Conservation (phyloP, 2,113 vertebrate genomes). For the Megaleporinus macrocephalus region DNA sequence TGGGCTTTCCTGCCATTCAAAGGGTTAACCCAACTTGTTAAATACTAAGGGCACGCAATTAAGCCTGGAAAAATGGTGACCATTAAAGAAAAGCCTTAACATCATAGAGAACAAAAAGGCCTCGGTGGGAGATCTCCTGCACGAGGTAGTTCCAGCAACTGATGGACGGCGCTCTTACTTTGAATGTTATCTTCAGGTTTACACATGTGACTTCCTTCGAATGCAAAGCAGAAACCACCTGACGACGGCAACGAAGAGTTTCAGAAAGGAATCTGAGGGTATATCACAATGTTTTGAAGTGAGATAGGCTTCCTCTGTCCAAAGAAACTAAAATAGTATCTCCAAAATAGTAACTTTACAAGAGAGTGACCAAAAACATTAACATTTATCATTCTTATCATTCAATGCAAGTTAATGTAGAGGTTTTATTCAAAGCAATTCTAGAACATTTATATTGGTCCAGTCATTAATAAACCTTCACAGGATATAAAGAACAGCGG, state of each 20-base stretch:
- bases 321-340: too few species aligned
- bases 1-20: neutral
- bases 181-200: conserved; percentile 48
- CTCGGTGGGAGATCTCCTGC: conserved; percentile 61
- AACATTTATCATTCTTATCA: too few species aligned
- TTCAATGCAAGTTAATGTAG: too few species aligned
- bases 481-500: too few species aligned
- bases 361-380: too few species aligned
- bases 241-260: neutral
- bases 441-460: neutral
- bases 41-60: conserved; percentile 43
- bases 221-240: conserved; percentile 13
- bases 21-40: conserved; percentile 25
- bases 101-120: conserved; percentile 70
- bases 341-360: too few species aligned
- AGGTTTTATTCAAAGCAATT: too few species aligned
- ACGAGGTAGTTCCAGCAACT: conserved; percentile 61
- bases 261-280: neutral
- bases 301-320: neutral
- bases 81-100: conserved; percentile 64
- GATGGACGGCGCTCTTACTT: conserved; percentile 42
- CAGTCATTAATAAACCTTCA: too few species aligned
- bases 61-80: conserved; percentile 38
- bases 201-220: conserved; percentile 38
- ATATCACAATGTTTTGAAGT: neutral